Conservation (phyloP, 2,888 invertebrate genomes). For the Orgyia antiqua region DNA sequence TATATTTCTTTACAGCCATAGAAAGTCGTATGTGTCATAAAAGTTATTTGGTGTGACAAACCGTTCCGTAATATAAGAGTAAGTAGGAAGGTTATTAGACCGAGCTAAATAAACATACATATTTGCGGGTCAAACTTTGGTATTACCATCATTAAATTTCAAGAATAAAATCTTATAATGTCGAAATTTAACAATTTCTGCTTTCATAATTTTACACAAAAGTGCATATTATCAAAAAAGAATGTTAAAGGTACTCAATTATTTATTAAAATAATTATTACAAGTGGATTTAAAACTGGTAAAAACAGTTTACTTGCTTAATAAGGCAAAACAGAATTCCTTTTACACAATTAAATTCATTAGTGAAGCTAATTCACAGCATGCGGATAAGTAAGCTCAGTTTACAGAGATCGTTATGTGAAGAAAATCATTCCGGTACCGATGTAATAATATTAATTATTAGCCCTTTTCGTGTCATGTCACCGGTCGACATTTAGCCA, state of each 20-base stretch:
- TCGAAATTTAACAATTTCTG: too few relatives aligned
- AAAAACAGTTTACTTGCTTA: conserved; percentile 28
- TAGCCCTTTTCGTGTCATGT: conserved; percentile 37
- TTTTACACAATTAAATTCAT: conserved; percentile 61
- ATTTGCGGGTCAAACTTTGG: too few relatives aligned
- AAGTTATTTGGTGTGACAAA: too few relatives aligned
- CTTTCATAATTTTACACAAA: conserved; percentile 20
- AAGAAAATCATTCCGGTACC: conserved; percentile 57
- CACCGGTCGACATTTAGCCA: conserved; percentile 11
- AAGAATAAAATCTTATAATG: too few relatives aligned
- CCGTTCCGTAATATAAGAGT: too few relatives aligned
- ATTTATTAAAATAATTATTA: conserved; percentile 32
- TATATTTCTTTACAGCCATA: too few relatives aligned
- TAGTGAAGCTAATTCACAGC: conserved; percentile 52
- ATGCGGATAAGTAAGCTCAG: conserved; percentile 64
- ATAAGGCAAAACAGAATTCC: conserved; percentile 45
- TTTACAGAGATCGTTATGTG: conserved; percentile 28
- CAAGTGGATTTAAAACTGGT: conserved; percentile 34
- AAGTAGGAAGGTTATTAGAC: too few relatives aligned
- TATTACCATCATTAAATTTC: too few relatives aligned
- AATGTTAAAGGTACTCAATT: too few relatives aligned
- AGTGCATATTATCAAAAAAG: conserved; percentile 19
- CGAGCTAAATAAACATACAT: too few relatives aligned
- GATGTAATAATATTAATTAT: conserved; percentile 37
- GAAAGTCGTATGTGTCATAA: too few relatives aligned